Evolutionary conservation across 2,888 invertebrate genomes (phyloP).

Genomic region (Liopterus haemorrhoidalis): DNA sequence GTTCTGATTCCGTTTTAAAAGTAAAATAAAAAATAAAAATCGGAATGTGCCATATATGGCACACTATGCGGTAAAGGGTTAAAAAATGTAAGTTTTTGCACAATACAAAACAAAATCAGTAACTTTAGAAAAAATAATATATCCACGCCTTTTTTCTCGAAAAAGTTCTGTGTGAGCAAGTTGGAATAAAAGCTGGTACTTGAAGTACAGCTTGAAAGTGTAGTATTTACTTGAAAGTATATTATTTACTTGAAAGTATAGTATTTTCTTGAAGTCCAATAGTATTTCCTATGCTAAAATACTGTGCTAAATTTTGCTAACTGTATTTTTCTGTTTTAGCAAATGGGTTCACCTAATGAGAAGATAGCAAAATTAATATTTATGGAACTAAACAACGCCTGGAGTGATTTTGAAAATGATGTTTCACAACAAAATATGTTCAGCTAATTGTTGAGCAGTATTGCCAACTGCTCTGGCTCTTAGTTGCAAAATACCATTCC

Average conservation of each 20-base stretch:
- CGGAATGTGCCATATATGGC: no score
- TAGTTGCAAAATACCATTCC: no score
- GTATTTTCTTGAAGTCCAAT: constrained; percentile 1
- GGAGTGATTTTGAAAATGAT: constrained; percentile 93
- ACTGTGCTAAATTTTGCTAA: constrained; percentile 21
- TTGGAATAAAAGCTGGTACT: no score
- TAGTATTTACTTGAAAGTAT: neutral
- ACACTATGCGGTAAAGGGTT: no score
- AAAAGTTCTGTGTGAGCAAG: no score
- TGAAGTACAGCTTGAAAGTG: neutral
- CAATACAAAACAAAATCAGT: no score
- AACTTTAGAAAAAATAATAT: no score
- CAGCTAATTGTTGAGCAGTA: constrained; percentile 30
- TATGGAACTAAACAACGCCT: constrained; percentile 98
- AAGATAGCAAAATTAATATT: constrained; percentile 93
- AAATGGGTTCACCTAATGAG: constrained; percentile 88
- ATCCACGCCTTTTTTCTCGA: no score
- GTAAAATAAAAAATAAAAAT: no score
- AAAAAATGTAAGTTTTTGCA: no score
- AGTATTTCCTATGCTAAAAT: neutral
- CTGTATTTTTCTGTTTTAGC: constrained; percentile 61
- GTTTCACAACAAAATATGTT: constrained; percentile 73
- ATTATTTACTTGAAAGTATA: constrained; percentile 18
- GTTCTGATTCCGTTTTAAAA: no score
- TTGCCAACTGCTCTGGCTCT: no score